These are phyloP conservation scores for Xestia xanthographa DNA, from an alignment of 2,888 invertebrate species.

Conservation along the genomic window DNA sequence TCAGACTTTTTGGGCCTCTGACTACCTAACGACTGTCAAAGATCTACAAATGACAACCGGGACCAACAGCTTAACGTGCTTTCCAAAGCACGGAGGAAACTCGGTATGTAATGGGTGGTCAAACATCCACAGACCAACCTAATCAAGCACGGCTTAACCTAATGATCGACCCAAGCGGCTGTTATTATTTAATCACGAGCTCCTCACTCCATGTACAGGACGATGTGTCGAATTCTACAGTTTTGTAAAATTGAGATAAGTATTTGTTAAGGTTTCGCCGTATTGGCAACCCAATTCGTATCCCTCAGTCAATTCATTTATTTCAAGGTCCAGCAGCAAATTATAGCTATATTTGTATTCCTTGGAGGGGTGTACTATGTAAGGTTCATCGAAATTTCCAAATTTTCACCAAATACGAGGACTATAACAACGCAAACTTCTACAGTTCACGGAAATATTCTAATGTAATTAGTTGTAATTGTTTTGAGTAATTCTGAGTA, in stretches of 20 bases:
- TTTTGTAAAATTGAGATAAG: neutral
- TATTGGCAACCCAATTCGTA: neutral
- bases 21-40: too few species aligned
- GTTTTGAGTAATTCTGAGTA: constrained; percentile 18
- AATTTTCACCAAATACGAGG: neutral
- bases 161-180: too few species aligned
- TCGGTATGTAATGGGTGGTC: too few species aligned
- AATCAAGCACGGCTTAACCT: too few species aligned
- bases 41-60: too few species aligned
- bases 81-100: too few species aligned
- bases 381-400: neutral
- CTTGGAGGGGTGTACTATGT: neutral
- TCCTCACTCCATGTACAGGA: too few species aligned
- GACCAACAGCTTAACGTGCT: too few species aligned
- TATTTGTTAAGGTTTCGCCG: neutral
- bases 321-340: neutral
- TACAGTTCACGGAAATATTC: constrained; percentile 27
- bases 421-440: neutral
- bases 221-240: neutral
- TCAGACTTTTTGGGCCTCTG: too few species aligned
- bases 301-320: neutral
- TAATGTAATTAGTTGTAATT: constrained; percentile 43
- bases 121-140: too few species aligned
- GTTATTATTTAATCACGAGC: too few species aligned
- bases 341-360: neutral